Conservation (phyloP, 2,888 invertebrate genomes). For the Agonopterix alstromeriana region DNA sequence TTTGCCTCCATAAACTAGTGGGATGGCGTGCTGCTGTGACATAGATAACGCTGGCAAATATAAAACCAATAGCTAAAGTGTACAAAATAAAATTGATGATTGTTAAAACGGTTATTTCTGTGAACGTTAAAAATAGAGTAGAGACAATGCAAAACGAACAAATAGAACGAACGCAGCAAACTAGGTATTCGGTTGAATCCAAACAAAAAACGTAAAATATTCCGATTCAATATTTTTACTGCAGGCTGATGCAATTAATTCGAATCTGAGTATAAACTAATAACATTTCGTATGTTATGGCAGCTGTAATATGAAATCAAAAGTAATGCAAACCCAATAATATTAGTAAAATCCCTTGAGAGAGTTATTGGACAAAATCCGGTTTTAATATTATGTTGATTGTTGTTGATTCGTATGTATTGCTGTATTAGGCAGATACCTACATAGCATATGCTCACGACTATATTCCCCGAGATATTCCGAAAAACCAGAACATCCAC, state of each 20-base stretch:
- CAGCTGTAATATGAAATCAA: no score
- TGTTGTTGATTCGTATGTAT: no score
- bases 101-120: constrained; percentile 24
- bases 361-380: no score
- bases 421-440: no score
- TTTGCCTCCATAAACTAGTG: not conserved
- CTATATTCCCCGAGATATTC: no score
- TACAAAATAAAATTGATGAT: constrained; percentile 30
- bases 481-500: no score
- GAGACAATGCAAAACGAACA: constrained; percentile 24
- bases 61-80: constrained; percentile 13
- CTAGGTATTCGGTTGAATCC: not conserved
- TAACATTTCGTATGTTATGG: constrained; percentile 1
- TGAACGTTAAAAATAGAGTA: constrained; percentile 27
- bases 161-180: constrained; percentile 7
- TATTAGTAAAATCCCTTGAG: no score
- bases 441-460: no score
- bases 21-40: not conserved
- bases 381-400: no score
- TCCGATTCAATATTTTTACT: constrained; percentile 11
- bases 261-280: constrained; percentile 5
- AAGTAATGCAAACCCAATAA: no score
- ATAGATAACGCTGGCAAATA: not conserved
- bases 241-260: constrained; percentile 7
- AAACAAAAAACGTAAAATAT: constrained; percentile 8